Evolutionary conservation across 37 sponge, comb jelly and placozoan genomes (phyloP), one percentile per base, ranked within the genome.

Genomic region (Eunapius fragilis): DNA sequence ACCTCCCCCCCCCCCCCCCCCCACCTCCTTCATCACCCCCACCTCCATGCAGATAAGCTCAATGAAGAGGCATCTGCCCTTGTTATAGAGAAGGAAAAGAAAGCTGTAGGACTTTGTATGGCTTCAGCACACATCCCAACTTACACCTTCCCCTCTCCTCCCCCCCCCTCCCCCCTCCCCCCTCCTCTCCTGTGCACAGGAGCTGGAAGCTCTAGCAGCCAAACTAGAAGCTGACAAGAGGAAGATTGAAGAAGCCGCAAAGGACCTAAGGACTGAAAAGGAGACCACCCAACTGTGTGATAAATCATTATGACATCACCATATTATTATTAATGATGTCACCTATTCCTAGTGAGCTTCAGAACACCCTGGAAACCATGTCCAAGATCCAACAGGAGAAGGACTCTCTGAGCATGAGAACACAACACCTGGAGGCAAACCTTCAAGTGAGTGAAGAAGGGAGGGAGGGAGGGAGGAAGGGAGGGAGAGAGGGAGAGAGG

Each of bases 331-430:
- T 31, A 68, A 25, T 71, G 35, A 22, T 72, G 58, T 67, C 27
- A 48, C 33, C 78, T 27, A 36, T 25, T 28, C 50, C 3, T 78
- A 97, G 98, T 50, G 96, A 95, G 79, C 78, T 98, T 31, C 92
- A 93, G 73, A 85, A 79, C 38, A 92, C 94, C 2, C 33, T 95
- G 75, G 74, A 69, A 11, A 78, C 96, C 2, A 92, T 98, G 94
- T 81, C 88, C 68, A 84, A 91, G 75, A 87, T 98, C 67, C 89
- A 98, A 70, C 88, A 90, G 69, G 96, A 95, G 37, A 95, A 88
- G 37, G 84, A 74, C 32, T 75, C 68, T 22, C 77, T 94, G 69
- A 28, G 38, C 37, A 71, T 86, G 41, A 68, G 74, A 28, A 86
- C 92, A 25, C 79, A 71, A 31, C 68, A 73, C 14, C 76, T 94